Conservation (phyloP, 2,113 vertebrate genomes). For the Numida meleagris region DNA sequence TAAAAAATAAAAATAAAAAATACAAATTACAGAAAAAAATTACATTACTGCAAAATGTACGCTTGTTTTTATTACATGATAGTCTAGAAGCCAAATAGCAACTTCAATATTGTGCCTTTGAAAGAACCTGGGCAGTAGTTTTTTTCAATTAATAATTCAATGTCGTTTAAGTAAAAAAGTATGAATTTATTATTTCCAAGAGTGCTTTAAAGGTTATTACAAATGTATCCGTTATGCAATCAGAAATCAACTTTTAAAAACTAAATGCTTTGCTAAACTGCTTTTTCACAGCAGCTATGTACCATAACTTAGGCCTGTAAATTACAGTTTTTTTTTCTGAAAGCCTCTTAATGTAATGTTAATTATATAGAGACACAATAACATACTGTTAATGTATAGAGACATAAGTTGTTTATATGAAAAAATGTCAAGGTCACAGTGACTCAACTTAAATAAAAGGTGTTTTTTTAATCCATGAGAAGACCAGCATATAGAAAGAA, state of each 20-base stretch:
- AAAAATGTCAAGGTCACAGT: background rate
- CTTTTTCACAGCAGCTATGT: background rate
- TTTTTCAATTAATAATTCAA: constrained; percentile 11
- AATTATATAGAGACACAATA: too few species aligned
- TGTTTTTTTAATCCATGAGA: background rate
- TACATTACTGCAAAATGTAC: background rate
- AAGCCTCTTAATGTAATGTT: too few species aligned
- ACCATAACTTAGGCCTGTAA: background rate
- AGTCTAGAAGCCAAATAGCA: background rate
- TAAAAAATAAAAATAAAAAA: background rate
- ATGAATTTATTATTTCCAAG: constrained; percentile 16
- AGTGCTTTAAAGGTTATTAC: constrained; percentile 6
- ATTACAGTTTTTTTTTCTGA: background rate
- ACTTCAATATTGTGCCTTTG: background rate
- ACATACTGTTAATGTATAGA: background rate
- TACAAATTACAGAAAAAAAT: background rate
- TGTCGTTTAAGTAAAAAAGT: constrained; percentile 16
- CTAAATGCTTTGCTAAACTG: constrained; percentile 16
- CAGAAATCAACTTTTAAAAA: constrained; percentile 37
- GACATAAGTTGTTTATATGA: background rate
- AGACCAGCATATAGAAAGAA: background rate
- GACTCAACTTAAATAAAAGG: background rate
- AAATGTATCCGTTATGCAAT: background rate
- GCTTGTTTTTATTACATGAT: background rate
- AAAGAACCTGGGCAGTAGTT: background rate